phyloP scores from a whole-genome alignment of 2,113 vertebrate species.

The Dipodomys spectabilis region DNA sequence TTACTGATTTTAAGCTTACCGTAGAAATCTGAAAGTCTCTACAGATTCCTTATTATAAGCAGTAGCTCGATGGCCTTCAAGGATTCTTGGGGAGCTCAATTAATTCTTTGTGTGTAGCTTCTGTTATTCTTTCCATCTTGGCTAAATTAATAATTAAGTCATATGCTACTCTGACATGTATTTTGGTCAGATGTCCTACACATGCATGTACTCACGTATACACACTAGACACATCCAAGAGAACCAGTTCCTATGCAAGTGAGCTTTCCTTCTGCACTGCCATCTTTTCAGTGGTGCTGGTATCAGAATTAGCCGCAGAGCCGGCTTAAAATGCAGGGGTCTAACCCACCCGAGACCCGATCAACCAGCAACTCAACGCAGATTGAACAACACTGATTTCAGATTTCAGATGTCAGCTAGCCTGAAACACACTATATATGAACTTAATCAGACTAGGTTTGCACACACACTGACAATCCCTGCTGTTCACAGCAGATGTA shows the following conservation, averaged over 20 bases:
- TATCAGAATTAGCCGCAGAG: background rate
- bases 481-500: rapidly evolving
- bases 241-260: background rate
- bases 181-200: background rate
- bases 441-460: background rate
- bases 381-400: background rate
- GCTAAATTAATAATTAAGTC: background rate
- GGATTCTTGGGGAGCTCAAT: background rate
- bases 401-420: background rate
- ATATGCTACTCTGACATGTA: background rate
- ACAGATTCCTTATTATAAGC: too few relatives aligned
- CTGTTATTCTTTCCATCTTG: background rate
- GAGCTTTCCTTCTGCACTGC: background rate
- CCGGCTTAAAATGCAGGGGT: background rate
- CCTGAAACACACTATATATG: background rate
- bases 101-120: conserved; percentile 5
- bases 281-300: background rate
- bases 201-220: background rate
- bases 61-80: background rate
- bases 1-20: conserved; percentile 47
- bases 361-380: background rate
- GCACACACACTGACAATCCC: background rate
- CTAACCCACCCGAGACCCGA: background rate
- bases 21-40: conserved; percentile 12
- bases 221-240: background rate